A percentile compares a stretch with the other conserved stretches of the same genome.
These are phyloP conservation scores for Mystacides longicornis DNA, from an alignment of 2,888 invertebrate species.

Conservation along the genomic window DNA sequence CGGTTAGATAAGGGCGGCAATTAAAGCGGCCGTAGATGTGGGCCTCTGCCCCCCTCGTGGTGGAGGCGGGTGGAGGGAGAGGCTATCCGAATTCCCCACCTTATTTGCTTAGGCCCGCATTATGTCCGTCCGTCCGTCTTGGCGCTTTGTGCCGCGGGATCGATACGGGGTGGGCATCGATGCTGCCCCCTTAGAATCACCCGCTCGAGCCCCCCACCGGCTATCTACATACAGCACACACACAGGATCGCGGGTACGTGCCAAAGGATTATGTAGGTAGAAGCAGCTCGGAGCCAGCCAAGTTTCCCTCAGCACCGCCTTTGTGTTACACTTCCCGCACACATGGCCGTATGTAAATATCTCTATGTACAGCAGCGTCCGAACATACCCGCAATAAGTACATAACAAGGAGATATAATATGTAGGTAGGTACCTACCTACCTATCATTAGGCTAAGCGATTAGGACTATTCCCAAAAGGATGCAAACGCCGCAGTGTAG, in stretches of 20 bases:
- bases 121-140: constrained; percentile 26
- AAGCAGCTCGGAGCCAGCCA: constrained; percentile 11
- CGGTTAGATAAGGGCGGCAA: constrained; percentile 25
- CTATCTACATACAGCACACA: constrained; percentile 19
- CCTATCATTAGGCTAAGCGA: too few relatives aligned
- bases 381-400: too few relatives aligned
- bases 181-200: constrained; percentile 9
- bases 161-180: constrained; percentile 18
- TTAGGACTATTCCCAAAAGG: too few relatives aligned
- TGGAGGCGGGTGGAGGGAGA: constrained; percentile 5
- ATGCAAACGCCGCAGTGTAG: too few relatives aligned
- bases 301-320: constrained; percentile 17
- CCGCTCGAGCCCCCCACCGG: constrained; percentile 8
- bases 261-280: constrained; percentile 15
- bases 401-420: too few relatives aligned
- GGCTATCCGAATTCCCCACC: constrained; percentile 14
- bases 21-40: constrained; percentile 23
- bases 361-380: constrained; percentile 5
- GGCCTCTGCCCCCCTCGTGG: too few relatives aligned
- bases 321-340: constrained; percentile 10
- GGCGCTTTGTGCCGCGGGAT: constrained; percentile 25
- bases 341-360: too few relatives aligned
- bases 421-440: too few relatives aligned
- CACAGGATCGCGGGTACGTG: constrained; percentile 15
- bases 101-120: constrained; percentile 27